Percentiles rank a stretch among this genome's conserved stretches.
phyloP scores from a whole-genome alignment of 2,888 invertebrate genomes.

The Helicoverpa assulta region DNA sequence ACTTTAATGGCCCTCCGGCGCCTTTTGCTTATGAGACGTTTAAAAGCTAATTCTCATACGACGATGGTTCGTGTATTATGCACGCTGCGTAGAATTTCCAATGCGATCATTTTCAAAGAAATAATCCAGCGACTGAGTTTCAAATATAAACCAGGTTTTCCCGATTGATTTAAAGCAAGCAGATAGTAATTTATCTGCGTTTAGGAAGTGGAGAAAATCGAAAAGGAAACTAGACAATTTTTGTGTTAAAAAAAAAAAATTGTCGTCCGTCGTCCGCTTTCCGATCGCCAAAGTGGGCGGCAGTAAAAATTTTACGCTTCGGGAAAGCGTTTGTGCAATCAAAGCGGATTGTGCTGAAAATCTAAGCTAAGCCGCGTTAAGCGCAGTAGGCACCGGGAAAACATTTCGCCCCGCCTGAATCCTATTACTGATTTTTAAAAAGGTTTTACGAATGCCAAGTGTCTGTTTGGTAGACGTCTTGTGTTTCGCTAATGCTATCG shows the following conservation, averaged over 20 bases:
- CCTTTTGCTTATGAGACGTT: slow-evolving; percentile 46
- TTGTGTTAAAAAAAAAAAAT: slow-evolving; percentile 60
- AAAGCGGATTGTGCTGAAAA: slow-evolving; percentile 82
- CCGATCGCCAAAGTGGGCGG: slow-evolving; percentile 70
- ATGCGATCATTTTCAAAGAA: neutral
- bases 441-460: slow-evolving; percentile 58
- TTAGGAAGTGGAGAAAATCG: slow-evolving; percentile 42
- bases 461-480: slow-evolving; percentile 30
- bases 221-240: slow-evolving; percentile 52
- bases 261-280: slow-evolving; percentile 63
- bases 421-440: slow-evolving; percentile 74
- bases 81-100: slow-evolving; percentile 14
- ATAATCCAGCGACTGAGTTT: neutral
- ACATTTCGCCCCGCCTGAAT: slow-evolving; percentile 72
- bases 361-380: slow-evolving; percentile 79
- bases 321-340: slow-evolving; percentile 85
- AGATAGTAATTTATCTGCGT: slow-evolving; percentile 22
- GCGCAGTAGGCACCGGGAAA: slow-evolving; percentile 72
- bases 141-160: neutral
- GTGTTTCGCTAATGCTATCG: slow-evolving; percentile 20
- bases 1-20: slow-evolving; percentile 50
- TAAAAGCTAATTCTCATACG: slow-evolving; percentile 46
- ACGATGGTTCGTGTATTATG: slow-evolving; percentile 18
- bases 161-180: slow-evolving; percentile 21
- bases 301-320: slow-evolving; percentile 80